Conservation (phyloP, 1,140 invertebrate genomes). For the Brachionus asplanchnoidis region DNA sequence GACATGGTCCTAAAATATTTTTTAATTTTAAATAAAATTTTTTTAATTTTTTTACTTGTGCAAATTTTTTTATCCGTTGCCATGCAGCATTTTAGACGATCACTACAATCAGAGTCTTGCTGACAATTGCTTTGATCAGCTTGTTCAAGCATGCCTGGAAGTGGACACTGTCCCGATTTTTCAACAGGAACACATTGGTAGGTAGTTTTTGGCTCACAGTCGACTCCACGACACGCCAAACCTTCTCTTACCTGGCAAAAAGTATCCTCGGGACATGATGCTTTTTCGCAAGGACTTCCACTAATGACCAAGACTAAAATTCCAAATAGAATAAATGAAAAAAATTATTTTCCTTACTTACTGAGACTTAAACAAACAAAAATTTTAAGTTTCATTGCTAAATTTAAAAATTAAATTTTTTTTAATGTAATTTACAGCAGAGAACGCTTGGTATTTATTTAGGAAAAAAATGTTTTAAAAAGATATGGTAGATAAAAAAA, state of each 20-base stretch:
- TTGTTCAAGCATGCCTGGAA: neutral
- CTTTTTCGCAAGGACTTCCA: neutral
- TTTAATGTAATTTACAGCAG: neutral
- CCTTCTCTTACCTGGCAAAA: neutral
- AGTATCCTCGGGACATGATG: neutral
- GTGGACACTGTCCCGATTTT: neutral
- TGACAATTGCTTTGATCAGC: neutral
- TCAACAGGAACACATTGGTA: neutral
- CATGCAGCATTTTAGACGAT: neutral
- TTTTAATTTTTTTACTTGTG: neutral
- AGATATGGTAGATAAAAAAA: neutral
- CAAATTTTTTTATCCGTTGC: neutral
- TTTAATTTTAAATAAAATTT: neutral
- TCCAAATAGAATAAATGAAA: neutral
- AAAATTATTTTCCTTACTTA: neutral
- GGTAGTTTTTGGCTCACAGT: neutral
- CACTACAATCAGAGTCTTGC: neutral
- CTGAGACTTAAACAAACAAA: neutral
- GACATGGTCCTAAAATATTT: neutral
- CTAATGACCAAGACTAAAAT: neutral
- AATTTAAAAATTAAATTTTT: neutral
- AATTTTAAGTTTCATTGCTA: neutral
- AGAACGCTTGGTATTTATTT: constrained; percentile 19
- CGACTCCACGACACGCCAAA: neutral
- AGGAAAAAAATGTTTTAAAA: neutral